Conservation (phyloP, 1,140 invertebrate genomes). For the Atta cephalotes region DNA sequence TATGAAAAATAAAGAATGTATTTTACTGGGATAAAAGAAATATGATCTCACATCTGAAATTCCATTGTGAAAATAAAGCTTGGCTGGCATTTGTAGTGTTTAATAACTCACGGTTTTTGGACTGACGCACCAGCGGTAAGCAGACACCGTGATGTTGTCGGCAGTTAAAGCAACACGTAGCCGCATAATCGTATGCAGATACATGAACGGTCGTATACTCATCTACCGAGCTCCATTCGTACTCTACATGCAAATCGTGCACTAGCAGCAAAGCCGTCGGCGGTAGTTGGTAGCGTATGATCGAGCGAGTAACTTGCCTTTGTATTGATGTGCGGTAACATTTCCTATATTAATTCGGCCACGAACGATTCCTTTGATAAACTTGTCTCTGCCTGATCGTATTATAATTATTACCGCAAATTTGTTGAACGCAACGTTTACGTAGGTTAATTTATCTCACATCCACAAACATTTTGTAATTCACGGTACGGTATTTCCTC, state of each 20-base stretch:
- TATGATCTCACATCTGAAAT: neutral
- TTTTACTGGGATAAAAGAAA: neutral
- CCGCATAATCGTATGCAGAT: constrained; percentile 77
- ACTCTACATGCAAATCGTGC: constrained; percentile 75
- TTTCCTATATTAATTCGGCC: constrained; percentile 56
- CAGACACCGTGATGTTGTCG: constrained; percentile 63
- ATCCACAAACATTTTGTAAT: neutral
- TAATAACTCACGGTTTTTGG: neutral
- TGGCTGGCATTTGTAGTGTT: neutral
- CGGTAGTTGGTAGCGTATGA: constrained; percentile 71
- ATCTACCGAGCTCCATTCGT: constrained; percentile 75
- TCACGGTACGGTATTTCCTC: neutral
- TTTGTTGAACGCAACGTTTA: constrained; percentile 33
- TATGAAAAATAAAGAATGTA: neutral
- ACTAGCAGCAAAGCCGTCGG: constrained; percentile 62
- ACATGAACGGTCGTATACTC: constrained; percentile 71
- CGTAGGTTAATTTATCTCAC: constrained; percentile 25
- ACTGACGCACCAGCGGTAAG: neutral
- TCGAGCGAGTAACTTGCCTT: constrained; percentile 64
- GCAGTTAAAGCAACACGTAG: constrained; percentile 76
- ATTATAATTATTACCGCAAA: constrained; percentile 42
- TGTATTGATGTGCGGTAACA: constrained; percentile 65
- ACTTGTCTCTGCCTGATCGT: constrained; percentile 2
- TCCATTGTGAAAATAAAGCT: neutral
- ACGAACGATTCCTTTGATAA: constrained; percentile 57